phyloP scores from a whole-genome alignment of 2,113 vertebrate genomes.

The Felis catus region F.catus_Fca126_mat1.0 CM031413.1:146769501-146770000 shows the following conservation, averaged over 20 bases:
- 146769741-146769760: neutral
- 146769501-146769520: neutral
- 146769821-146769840: neutral
- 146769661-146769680: neutral
- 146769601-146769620: neutral
- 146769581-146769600: neutral
- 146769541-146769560: neutral
- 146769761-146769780: neutral
- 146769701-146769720: conserved; percentile 11
- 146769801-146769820: neutral
- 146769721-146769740: neutral
- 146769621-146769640: neutral
- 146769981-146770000: neutral
- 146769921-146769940: neutral
- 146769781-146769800: neutral
- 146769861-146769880: neutral
- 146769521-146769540: neutral
- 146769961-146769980: neutral
- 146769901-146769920: neutral
- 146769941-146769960: neutral
- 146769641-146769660: neutral
- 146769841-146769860: neutral
- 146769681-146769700: neutral
- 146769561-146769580: neutral
- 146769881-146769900: neutral